Evolutionary conservation across 2,797 vertebrate genomes (phyloP), one percentile per base, ranked within the genome.

Genomic region (Amazona finschi): DNA sequence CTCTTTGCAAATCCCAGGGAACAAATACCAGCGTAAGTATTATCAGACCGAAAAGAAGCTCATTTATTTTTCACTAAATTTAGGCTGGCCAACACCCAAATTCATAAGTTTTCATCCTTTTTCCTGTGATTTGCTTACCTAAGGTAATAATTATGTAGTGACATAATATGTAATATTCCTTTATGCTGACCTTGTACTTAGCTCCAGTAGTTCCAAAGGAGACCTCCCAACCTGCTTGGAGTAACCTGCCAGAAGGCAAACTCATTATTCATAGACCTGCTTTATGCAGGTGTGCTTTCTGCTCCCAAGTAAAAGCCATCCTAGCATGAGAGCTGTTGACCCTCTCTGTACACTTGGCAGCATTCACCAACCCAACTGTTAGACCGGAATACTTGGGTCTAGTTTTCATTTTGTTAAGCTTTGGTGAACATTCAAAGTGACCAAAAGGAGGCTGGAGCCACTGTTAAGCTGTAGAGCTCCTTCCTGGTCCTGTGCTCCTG

Each of bases 51-150:
- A 87, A 93, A 66, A 38, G 66, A 87, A 82, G 71, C 24, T 79
- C 36, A 70, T 78, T 74, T 91, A 49, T 70, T 92, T 78, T 80
- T 95, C 74, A 83, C 60, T 72, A 64, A 95, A 89, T 85, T 76
- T 50, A 90, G 7, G 41, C 47, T 25, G 73, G 36, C 39, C 71
- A 87, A 6, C 24, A 57, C 31, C 20, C 18, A 57, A 21, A 79
- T 50, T 49, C 14, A 4, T 21, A 24, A 0, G 2, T 49, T 92
- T 84, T 74, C n/a, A 39, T 76, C 18, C 3, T 33, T 80, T 73
- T 58, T 64, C 33, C 62, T 57, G 31, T 53, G 20, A 44, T 72
- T 75, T 76, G 9, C 9, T 31, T 72, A 24, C 36, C 25, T 60
- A 49, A 61, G 50, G 38, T 19, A 52, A 9, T 52, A 28, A 28